phyloP scores from a whole-genome alignment of 1,140 invertebrate genomes.

The Bombyx mandarina region DNA sequence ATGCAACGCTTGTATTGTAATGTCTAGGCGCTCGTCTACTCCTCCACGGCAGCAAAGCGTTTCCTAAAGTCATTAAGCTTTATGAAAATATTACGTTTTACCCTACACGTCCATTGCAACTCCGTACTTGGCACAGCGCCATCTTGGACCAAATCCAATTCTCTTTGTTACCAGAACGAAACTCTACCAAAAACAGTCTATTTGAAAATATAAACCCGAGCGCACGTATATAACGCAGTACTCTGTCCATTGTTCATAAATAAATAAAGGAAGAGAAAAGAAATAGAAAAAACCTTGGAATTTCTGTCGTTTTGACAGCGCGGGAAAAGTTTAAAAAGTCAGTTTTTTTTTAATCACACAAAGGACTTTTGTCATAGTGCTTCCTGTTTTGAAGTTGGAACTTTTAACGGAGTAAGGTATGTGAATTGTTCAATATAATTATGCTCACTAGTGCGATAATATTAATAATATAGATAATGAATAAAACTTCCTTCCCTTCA shows the following conservation, averaged over 20 bases:
- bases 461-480: too few relatives aligned
- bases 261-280: conserved; percentile 2
- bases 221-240: conserved; percentile 22
- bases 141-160: conserved; percentile 32
- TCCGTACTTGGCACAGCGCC: conserved; percentile 57
- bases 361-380: conserved; percentile 7
- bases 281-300: conserved; percentile 1
- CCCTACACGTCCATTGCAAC: conserved; percentile 28
- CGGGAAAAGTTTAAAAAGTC: conserved; percentile 9
- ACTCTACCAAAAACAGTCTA: conserved; percentile 34
- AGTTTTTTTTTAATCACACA: conserved; percentile 10
- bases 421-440: background rate
- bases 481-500: too few relatives aligned
- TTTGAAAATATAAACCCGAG: conserved; percentile 7
- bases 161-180: conserved; percentile 25
- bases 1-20: too few relatives aligned
- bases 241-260: background rate
- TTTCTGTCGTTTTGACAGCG: conserved; percentile 9
- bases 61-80: too few relatives aligned
- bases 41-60: too few relatives aligned
- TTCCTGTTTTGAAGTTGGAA: conserved; percentile 1
- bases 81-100: conserved; percentile 9
- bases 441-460: too few relatives aligned
- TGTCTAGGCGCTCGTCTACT: too few relatives aligned
- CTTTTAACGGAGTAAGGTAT: conserved; percentile 1